Conservation (phyloP, 2,888 invertebrate species). For the Chironomus tentans region DNA sequence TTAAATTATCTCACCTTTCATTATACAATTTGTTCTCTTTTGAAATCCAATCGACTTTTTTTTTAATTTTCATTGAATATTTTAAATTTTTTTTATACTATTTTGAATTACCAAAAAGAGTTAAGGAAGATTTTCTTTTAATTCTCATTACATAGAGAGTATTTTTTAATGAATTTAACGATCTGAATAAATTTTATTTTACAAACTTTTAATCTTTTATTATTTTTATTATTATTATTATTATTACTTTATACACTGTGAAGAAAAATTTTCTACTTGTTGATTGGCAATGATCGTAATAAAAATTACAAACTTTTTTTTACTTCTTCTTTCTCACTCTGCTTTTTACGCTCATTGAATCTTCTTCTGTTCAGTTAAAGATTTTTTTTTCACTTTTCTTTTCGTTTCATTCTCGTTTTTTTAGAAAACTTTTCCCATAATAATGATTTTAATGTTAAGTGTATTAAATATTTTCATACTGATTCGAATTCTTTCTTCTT, state of each 20-base stretch:
- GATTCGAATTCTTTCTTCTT: too few species aligned
- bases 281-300: conserved; percentile 15
- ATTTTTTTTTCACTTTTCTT: neutral
- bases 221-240: neutral
- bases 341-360: neutral
- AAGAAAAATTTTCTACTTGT: neutral
- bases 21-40: too few species aligned
- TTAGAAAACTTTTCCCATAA: neutral
- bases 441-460: neutral
- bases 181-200: neutral
- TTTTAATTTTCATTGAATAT: too few species aligned
- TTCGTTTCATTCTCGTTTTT: neutral
- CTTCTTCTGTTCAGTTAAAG: too few species aligned
- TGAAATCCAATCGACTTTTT: too few species aligned
- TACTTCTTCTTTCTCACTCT: neutral
- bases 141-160: neutral
- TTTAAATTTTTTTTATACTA: too few species aligned
- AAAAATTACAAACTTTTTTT: conserved; percentile 4
- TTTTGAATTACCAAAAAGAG: too few species aligned
- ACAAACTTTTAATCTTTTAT: too few species aligned
- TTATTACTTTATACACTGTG: neutral
- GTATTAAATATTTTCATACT: neutral
- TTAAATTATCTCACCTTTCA: too few species aligned
- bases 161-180: neutral
- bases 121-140: too few species aligned